A percentile compares a stretch with the other conserved stretches of the same genome.
Evolutionary conservation across 2,888 invertebrate species (phyloP).

Genomic region (Callinectes sapidus): DNA sequence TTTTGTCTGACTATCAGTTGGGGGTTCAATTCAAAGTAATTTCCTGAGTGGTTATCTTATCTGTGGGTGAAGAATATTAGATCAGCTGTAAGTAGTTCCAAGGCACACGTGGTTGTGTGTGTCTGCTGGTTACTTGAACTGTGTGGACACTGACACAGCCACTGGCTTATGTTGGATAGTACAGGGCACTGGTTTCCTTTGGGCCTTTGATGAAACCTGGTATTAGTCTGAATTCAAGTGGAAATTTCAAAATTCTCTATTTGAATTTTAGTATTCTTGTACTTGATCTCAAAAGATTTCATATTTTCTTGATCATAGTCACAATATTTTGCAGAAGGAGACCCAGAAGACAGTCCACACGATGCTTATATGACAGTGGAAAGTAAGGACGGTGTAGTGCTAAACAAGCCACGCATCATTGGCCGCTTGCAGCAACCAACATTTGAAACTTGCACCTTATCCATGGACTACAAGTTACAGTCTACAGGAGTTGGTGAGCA

Average conservation of each 20-base stretch:
- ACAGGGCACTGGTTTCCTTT: too few relatives aligned
- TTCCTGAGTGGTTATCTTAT: too few relatives aligned
- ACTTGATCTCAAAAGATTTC: neutral
- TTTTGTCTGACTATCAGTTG: too few relatives aligned
- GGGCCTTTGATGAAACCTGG: too few relatives aligned
- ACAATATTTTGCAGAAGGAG: neutral
- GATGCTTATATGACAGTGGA: slow-evolving; percentile 37
- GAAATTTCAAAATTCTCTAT: neutral
- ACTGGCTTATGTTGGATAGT: too few relatives aligned
- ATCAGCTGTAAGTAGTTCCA: too few relatives aligned
- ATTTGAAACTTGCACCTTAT: slow-evolving; percentile 51
- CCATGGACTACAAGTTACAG: slow-evolving; percentile 52
- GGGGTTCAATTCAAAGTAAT: too few relatives aligned
- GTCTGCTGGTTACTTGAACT: too few relatives aligned
- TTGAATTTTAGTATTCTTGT: neutral
- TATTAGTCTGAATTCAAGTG: neutral
- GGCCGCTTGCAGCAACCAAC: slow-evolving; percentile 57
- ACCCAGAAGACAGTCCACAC: slow-evolving; percentile 31
- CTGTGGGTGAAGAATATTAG: too few relatives aligned
- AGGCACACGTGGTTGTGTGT: too few relatives aligned
- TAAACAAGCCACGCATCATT: slow-evolving; percentile 53
- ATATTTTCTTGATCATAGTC: neutral
- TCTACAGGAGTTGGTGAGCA: slow-evolving; percentile 50
- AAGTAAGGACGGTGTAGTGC: slow-evolving; percentile 40
- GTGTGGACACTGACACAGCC: too few relatives aligned